A percentile compares a stretch with the other conserved stretches of the same genome.
Evolutionary conservation across 1,140 invertebrate species (phyloP).

Genomic region (Drosophila pectinifera): DNA sequence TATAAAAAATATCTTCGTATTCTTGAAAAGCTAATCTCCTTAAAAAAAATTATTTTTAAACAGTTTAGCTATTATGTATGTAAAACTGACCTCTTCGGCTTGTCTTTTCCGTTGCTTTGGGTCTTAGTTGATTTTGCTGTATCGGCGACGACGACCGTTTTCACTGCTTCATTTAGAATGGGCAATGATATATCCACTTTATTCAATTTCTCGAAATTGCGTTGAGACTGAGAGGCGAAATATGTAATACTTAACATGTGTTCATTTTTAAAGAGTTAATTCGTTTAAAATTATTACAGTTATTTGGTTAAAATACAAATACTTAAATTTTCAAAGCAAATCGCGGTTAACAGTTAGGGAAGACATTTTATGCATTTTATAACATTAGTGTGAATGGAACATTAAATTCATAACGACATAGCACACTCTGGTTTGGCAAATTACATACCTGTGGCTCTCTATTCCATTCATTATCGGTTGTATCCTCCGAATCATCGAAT

Average conservation of each 20-base stretch:
- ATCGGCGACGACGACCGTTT: not conserved
- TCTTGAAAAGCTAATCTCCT: not conserved
- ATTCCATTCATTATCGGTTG: slow-evolving; percentile 96
- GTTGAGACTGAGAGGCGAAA: slow-evolving; percentile 77
- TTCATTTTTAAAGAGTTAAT: slow-evolving; percentile 7
- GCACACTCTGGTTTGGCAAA: not conserved
- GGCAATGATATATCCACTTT: slow-evolving; percentile 58
- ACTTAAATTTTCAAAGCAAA: not conserved
- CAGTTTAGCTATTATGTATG: not conserved
- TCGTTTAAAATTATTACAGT: not conserved
- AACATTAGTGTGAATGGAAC: not conserved
- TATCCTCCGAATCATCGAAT: slow-evolving; percentile 96
- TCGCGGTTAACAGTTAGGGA: slow-evolving; percentile 7
- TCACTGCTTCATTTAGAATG: slow-evolving; percentile 27
- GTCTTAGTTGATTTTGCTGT: not conserved
- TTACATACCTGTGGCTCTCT: slow-evolving; percentile 87
- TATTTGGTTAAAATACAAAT: not conserved
- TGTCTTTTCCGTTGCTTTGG: slow-evolving; percentile 13
- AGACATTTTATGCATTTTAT: slow-evolving; percentile 67
- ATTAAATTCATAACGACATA: not conserved
- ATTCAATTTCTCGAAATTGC: slow-evolving; percentile 65
- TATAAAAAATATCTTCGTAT: not conserved
- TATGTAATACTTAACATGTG: slow-evolving; percentile 51
- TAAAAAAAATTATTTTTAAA: not conserved
- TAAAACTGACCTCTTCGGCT: slow-evolving; percentile 61